phyloP scores from a whole-genome alignment of 2,888 invertebrate species.

The Andrena dorsata region DNA sequence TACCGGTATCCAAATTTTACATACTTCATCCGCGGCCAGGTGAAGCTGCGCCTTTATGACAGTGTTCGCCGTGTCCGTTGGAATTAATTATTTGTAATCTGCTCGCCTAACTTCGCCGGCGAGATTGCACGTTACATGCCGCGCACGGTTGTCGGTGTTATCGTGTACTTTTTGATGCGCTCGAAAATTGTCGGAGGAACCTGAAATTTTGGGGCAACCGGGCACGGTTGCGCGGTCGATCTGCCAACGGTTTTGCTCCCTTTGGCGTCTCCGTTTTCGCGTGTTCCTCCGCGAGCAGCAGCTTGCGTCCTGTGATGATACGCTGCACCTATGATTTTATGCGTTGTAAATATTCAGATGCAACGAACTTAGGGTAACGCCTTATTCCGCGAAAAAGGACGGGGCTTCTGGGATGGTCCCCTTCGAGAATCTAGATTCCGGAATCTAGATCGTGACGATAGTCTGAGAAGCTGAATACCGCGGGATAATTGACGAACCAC shows the following conservation, averaged over 20 bases:
- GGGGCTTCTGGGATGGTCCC: neutral
- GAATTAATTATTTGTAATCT: constrained; percentile 61
- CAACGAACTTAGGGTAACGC: neutral
- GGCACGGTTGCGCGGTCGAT: neutral
- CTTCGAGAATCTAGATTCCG: too few relatives aligned
- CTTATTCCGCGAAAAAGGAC: neutral
- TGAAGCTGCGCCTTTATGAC: constrained; percentile 25
- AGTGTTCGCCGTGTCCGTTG: constrained; percentile 34
- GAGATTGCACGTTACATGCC: constrained; percentile 43
- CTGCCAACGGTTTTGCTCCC: too few relatives aligned
- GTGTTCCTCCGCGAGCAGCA: constrained; percentile 8
- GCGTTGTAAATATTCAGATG: constrained; percentile 28
- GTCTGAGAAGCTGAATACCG: neutral
- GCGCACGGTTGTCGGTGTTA: constrained; percentile 16
- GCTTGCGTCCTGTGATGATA: constrained; percentile 42
- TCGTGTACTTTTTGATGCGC: constrained; percentile 35
- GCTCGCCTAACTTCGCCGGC: constrained; percentile 52
- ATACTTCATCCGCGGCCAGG: constrained; percentile 51
- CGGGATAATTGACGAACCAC: too few relatives aligned
- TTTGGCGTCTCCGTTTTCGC: neutral
- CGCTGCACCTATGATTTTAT: constrained; percentile 38
- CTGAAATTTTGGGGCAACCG: constrained; percentile 39
- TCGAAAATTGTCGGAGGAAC: constrained; percentile 33
- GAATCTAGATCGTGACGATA: neutral
- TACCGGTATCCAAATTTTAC: constrained; percentile 63